Evolutionary conservation across 2,797 vertebrate genomes (phyloP).

Genomic region (Poeciliopsis turneri): DNA sequence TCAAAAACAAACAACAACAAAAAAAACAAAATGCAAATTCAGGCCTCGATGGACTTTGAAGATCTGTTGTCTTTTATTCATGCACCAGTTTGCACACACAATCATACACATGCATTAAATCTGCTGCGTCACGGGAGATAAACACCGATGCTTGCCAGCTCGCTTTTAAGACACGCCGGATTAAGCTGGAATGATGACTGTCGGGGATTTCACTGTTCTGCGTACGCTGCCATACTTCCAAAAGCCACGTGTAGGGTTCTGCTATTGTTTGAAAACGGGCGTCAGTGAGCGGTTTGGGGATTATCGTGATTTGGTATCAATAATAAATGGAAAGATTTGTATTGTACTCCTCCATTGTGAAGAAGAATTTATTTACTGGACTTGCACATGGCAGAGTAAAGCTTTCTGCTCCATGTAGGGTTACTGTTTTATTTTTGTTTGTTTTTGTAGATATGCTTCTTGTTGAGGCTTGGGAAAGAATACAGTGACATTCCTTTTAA

Average conservation of each 20-base stretch:
- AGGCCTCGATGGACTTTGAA: slow-evolving; percentile 17
- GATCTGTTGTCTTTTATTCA: slow-evolving; percentile 14
- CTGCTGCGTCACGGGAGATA: slow-evolving; percentile 43
- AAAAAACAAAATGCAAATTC: slow-evolving; percentile 21
- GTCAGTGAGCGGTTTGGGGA: not conserved
- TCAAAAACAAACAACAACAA: slow-evolving; percentile 30
- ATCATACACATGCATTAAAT: slow-evolving; percentile 32
- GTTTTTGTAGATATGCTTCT: not conserved
- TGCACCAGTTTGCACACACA: slow-evolving; percentile 28
- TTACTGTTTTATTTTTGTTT: not conserved
- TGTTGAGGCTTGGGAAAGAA: not conserved
- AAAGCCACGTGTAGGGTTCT: slow-evolving; percentile 35
- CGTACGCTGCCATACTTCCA: slow-evolving; percentile 18
- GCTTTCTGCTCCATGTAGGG: not conserved
- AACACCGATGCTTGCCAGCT: slow-evolving; percentile 47
- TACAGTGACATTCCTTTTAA: not conserved
- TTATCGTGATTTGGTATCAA: slow-evolving; percentile 10
- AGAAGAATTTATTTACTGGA: not conserved
- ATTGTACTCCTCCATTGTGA: not conserved
- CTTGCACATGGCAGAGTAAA: not conserved
- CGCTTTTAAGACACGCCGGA: slow-evolving; percentile 40
- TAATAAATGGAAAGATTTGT: slow-evolving; percentile 1
- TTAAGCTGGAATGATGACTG: slow-evolving; percentile 55
- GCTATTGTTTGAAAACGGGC: slow-evolving; percentile 31
- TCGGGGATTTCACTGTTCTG: slow-evolving; percentile 53